These are phyloP conservation scores for Lysandra bellargus DNA, from an alignment of 2,888 invertebrate species.

Conservation along the genomic window DNA sequence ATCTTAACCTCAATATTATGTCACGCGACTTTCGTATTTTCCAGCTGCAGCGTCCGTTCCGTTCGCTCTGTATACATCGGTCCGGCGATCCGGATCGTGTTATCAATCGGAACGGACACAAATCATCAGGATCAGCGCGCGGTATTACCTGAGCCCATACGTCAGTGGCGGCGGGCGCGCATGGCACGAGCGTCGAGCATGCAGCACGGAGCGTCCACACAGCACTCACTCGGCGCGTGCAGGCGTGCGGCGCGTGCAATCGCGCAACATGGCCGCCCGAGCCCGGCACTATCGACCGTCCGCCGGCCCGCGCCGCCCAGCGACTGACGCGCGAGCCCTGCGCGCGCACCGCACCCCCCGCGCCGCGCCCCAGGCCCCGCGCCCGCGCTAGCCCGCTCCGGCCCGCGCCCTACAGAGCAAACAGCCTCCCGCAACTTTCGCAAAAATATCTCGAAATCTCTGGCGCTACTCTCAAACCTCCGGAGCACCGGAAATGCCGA, in stretches of 20 bases:
- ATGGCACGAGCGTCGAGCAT: slow-evolving; percentile 60
- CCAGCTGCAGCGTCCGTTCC: background rate
- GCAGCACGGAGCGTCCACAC: slow-evolving; percentile 48
- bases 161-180: slow-evolving; percentile 39
- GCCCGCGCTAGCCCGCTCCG: slow-evolving; percentile 42
- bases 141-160: slow-evolving; percentile 38
- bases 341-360: slow-evolving; percentile 62
- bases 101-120: slow-evolving; percentile 11
- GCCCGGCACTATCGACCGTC: slow-evolving; percentile 73
- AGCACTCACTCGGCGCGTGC: slow-evolving; percentile 61
- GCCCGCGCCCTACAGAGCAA: slow-evolving; percentile 43
- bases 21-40: background rate
- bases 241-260: slow-evolving; percentile 65
- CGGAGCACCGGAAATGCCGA: background rate
- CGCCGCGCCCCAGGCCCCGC: slow-evolving; percentile 40
- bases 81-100: background rate
- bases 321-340: slow-evolving; percentile 61
- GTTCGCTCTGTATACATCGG: background rate
- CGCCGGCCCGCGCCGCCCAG: slow-evolving; percentile 61
- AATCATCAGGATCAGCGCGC: slow-evolving; percentile 15
- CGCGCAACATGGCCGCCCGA: slow-evolving; percentile 65
- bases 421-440: slow-evolving; percentile 44
- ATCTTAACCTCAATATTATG: slow-evolving; percentile 18
- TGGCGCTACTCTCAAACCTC: slow-evolving; percentile 30
- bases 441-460: slow-evolving; percentile 37